A percentile compares a stretch with the other conserved stretches of the same genome.
These are phyloP conservation scores for Brachynemurus nebulosus DNA, from an alignment of 2,888 invertebrate genomes.

Conservation along the genomic window DNA sequence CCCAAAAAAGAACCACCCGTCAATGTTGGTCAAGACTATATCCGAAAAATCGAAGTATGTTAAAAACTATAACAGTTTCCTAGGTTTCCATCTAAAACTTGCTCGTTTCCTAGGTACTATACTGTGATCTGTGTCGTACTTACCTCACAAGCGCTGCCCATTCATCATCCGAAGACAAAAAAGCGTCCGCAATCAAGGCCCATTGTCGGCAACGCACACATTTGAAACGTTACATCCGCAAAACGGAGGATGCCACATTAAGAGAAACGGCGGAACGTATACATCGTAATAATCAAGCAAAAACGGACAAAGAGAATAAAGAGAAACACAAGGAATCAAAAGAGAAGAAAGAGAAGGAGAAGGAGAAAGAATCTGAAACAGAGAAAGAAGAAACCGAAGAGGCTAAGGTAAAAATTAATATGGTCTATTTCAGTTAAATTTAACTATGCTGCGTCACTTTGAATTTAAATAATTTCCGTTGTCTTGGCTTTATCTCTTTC, in stretches of 20 bases:
- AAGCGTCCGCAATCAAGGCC: constrained; percentile 44
- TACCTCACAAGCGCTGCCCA: constrained; percentile 40
- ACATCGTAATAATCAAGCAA: constrained; percentile 41
- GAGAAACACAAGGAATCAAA: constrained; percentile 23
- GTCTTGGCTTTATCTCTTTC: no score
- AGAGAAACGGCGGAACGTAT: constrained; percentile 57
- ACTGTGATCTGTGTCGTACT: constrained; percentile 66
- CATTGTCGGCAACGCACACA: constrained; percentile 67
- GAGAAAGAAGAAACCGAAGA: background rate
- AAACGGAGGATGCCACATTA: constrained; percentile 55
- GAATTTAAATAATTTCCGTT: no score
- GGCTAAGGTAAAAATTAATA: constrained; percentile 3
- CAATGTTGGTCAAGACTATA: constrained; percentile 62
- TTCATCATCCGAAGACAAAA: constrained; percentile 27
- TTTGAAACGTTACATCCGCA: constrained; percentile 60
- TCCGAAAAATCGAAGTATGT: constrained; percentile 57
- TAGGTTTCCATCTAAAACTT: background rate
- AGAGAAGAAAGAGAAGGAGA: constrained; percentile 15
- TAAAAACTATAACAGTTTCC: background rate
- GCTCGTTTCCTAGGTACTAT: constrained; percentile 37
- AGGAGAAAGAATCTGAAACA: constrained; percentile 9
- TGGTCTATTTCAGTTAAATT: no score
- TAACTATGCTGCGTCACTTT: no score
- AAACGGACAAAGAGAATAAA: constrained; percentile 23
- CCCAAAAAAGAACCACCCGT: constrained; percentile 3